Base-by-base conservation (phyloP, 2,113 vertebrate species). In the Chionodraco myersi region DNA sequence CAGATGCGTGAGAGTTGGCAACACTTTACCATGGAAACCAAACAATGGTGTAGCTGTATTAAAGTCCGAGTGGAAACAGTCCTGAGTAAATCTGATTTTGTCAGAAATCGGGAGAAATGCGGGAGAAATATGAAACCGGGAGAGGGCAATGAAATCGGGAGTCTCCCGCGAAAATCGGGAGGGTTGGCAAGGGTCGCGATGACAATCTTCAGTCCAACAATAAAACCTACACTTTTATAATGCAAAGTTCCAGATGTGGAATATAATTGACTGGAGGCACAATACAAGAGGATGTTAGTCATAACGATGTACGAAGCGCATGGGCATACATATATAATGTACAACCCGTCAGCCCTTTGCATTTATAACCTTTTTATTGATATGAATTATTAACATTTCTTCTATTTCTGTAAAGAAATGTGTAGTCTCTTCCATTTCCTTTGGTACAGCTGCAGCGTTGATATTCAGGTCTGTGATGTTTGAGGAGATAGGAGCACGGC, bases 401-500 rank as follows among this genome's bases (percentile, higher is more conserved):
- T 69, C 52, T 47, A 26, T 69, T 53, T 62, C 30, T 73, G n/a
- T 61, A 15, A 36, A 72, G 1, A 18, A 68, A 4, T 21, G 21
- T 16, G 10, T 2, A 41, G n/a, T 30, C 30, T 57, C 36, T 44
- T 45, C 14, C 4, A 44, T 70, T 54, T 47, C 8, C 30, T 36
- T 47, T 45, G 34, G 2, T 10, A 36, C 44, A 60, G 69, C 51
- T 14, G 51, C 41, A 21, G 45, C 4, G 4, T 11, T 57, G 30
- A 61, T 5, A 14, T 3, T 60, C 26, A 51, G 16, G 10, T n/a
- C 36, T 41, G n/a, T 53, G 14, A 52, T 23, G 9, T 36, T 34
- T 21, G 26, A 59, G 36, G 7, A 11, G 51, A 44, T 16, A 8
- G 7, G 18, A 57, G 21, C 23, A 15, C 47, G 0, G 11, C 2